Conservation (phyloP, 2,888 invertebrate species). For the Frankliniella intonsa region DNA sequence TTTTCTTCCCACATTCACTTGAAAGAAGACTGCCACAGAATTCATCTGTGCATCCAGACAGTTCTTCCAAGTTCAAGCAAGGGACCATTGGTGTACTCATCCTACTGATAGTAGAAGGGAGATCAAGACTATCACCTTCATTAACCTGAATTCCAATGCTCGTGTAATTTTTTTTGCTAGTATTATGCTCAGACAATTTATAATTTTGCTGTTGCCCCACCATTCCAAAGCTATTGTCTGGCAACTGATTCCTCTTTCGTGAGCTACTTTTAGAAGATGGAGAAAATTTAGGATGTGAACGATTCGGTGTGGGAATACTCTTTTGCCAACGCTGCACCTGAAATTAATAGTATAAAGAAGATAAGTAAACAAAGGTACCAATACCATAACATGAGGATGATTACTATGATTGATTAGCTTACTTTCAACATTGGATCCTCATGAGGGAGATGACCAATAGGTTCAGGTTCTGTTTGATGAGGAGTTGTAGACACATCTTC, state of each 20-base stretch:
- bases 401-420: not conserved
- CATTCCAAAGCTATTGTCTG: not conserved
- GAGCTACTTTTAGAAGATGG: not conserved
- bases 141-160: conserved; percentile 14
- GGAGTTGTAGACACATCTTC: not conserved
- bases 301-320: not conserved
- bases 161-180: not conserved
- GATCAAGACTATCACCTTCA: not conserved
- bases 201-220: not conserved
- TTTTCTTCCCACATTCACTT: not conserved
- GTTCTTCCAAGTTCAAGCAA: not conserved
- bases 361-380: not conserved
- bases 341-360: not conserved
- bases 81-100: conserved; percentile 2
- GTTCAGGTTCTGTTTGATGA: not conserved
- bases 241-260: not conserved
- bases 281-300: not conserved
- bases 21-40: not conserved
- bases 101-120: not conserved
- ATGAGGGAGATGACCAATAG: not conserved
- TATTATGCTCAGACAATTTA: not conserved
- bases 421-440: not conserved
- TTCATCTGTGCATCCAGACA: not conserved
- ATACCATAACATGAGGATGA: not conserved
- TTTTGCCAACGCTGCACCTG: conserved; percentile 17